Evolutionary conservation across 1,140 invertebrate species (phyloP).

Genomic region (Pogonomyrmex barbatus): DNA sequence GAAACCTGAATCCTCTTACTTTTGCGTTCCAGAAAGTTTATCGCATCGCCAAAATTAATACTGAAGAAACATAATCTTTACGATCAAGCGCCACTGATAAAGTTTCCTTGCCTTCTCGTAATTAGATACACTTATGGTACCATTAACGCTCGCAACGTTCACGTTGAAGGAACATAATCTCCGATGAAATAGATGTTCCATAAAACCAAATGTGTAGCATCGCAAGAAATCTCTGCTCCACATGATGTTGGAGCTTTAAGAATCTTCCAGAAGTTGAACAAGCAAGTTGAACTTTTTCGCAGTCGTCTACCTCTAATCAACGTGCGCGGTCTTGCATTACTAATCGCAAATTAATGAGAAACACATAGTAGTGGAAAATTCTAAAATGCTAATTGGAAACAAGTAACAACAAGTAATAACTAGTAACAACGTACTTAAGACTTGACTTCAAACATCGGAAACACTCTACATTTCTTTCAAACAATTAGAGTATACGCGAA

Average conservation of each 20-base stretch:
- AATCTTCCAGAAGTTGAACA: background rate
- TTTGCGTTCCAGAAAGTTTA: constrained; percentile 4
- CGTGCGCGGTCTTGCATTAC: constrained; percentile 33
- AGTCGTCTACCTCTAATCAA: constrained; percentile 38
- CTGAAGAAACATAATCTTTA: background rate
- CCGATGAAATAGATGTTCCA: background rate
- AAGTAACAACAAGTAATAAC: background rate
- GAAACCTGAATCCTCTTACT: constrained; percentile 15
- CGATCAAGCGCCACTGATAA: background rate
- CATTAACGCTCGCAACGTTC: constrained; percentile 31
- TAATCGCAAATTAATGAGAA: constrained; percentile 53
- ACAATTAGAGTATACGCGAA: background rate
- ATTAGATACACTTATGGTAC: background rate
- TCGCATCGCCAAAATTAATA: constrained; percentile 28
- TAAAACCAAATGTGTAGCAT: constrained; percentile 11
- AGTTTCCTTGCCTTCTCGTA: constrained; percentile 4
- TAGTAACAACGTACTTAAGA: background rate
- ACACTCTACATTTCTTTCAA: background rate
- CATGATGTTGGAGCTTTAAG: background rate
- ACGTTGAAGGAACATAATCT: background rate
- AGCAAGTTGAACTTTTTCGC: constrained; percentile 23
- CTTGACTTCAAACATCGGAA: background rate
- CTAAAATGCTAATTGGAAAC: constrained; percentile 5
- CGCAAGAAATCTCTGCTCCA: constrained; percentile 38
- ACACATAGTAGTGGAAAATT: background rate